These are phyloP conservation scores for Puntigrus tetrazona DNA, from an alignment of 2,113 vertebrate species.

Conservation along the genomic window DNA sequence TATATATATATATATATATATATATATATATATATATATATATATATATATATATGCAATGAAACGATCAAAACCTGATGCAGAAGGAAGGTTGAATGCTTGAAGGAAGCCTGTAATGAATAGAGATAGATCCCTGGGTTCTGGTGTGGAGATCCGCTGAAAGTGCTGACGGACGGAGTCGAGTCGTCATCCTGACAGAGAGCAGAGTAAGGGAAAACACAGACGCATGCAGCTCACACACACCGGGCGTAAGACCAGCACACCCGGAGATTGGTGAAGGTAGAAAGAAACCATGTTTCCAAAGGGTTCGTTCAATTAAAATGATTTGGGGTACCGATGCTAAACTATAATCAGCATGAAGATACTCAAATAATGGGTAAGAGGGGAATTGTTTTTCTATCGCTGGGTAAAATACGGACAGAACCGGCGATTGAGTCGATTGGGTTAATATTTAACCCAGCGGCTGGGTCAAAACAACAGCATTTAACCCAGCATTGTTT, in stretches of 20 bases:
- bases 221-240: neutral
- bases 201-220: slow-evolving; percentile 9
- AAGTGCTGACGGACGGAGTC: slow-evolving; percentile 33
- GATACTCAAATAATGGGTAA: neutral
- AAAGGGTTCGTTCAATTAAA: neutral
- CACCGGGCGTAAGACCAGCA: slow-evolving; percentile 30
- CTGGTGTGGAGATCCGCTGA: neutral
- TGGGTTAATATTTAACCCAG: too few species aligned
- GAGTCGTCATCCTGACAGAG: slow-evolving; percentile 23
- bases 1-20: too few species aligned
- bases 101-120: neutral
- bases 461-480: too few species aligned
- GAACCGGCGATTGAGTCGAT: too few species aligned
- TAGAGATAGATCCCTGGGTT: neutral
- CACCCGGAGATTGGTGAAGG: slow-evolving; percentile 29
- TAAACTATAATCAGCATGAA: neutral
- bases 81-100: neutral
- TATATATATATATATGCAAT: too few species aligned
- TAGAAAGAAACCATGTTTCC: neutral
- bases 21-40: too few species aligned
- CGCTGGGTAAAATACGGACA: too few species aligned
- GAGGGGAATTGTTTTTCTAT: too few species aligned
- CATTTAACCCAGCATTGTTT: too few species aligned
- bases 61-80: neutral
- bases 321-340: neutral